These are phyloP conservation scores for Ischnus inquisitorius DNA, from an alignment of 2,888 invertebrate genomes.

Conservation along the genomic window DNA sequence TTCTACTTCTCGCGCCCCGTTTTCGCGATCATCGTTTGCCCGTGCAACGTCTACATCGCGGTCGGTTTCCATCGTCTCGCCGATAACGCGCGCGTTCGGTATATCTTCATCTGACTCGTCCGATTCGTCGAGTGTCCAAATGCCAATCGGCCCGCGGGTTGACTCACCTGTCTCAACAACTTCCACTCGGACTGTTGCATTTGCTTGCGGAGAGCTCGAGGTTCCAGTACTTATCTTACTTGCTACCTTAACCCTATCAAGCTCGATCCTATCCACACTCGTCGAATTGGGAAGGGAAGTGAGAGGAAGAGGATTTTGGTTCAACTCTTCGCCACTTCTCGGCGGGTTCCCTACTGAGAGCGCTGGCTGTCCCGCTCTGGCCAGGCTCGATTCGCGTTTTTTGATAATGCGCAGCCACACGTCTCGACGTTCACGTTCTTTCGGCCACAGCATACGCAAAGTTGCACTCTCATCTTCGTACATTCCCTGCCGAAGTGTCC, in stretches of 20 bases:
- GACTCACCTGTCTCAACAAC: neutral
- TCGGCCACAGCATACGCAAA: neutral
- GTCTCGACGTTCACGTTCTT: neutral
- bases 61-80: neutral
- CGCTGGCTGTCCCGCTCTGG: conserved; percentile 1
- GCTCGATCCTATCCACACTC: neutral
- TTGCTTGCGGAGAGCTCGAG: conserved; percentile 5
- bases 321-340: neutral
- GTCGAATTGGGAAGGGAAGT: neutral
- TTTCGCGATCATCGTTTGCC: neutral
- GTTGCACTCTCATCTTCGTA: neutral
- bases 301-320: neutral
- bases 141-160: neutral
- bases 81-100: neutral
- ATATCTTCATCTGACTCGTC: neutral
- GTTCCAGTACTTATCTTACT: neutral
- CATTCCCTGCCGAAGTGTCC: neutral
- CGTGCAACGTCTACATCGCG: neutral
- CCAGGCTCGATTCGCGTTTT: neutral
- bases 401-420: neutral
- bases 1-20: no score
- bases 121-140: conserved; percentile 1
- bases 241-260: neutral
- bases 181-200: neutral
- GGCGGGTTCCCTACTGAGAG: neutral